phyloP scores from a whole-genome alignment of 2,797 vertebrate genomes.

The Hippocampus kuda region DNA sequence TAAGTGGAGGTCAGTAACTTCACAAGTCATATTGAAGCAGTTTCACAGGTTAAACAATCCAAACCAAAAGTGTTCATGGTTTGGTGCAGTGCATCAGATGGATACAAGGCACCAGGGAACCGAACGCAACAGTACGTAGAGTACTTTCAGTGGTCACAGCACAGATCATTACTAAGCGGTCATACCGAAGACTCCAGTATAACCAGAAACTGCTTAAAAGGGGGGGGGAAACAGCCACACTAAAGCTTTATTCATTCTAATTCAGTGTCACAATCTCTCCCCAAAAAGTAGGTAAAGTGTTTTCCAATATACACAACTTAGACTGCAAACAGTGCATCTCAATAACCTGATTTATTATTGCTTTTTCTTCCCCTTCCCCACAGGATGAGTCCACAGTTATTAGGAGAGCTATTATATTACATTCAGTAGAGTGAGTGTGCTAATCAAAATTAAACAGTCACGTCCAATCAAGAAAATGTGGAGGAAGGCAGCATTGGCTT shows the following conservation, averaged over 20 bases:
- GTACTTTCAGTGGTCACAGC: background rate
- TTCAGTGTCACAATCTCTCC: background rate
- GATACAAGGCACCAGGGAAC: background rate
- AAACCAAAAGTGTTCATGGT: too few relatives aligned
- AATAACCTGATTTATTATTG: constrained; percentile 3
- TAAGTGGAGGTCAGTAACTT: constrained; percentile 23
- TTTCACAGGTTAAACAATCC: background rate
- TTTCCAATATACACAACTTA: background rate
- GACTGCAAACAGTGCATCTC: background rate
- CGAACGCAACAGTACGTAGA: background rate
- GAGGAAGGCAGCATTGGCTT: constrained; percentile 39
- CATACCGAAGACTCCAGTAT: background rate
- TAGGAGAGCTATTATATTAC: background rate
- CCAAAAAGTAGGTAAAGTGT: background rate
- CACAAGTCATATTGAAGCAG: constrained; percentile 7
- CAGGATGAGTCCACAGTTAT: background rate
- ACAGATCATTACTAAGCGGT: background rate
- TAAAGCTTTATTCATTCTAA: background rate
- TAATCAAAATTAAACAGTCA: background rate
- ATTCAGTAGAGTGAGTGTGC: background rate
- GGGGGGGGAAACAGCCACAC: background rate
- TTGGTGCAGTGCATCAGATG: background rate
- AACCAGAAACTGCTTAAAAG: background rate
- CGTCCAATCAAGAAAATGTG: background rate
- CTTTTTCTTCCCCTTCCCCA: background rate